Evolutionary conservation across 2,888 invertebrate species (phyloP), one percentile per base, ranked within the genome.

Genomic region (Trilocha varians): DNA sequence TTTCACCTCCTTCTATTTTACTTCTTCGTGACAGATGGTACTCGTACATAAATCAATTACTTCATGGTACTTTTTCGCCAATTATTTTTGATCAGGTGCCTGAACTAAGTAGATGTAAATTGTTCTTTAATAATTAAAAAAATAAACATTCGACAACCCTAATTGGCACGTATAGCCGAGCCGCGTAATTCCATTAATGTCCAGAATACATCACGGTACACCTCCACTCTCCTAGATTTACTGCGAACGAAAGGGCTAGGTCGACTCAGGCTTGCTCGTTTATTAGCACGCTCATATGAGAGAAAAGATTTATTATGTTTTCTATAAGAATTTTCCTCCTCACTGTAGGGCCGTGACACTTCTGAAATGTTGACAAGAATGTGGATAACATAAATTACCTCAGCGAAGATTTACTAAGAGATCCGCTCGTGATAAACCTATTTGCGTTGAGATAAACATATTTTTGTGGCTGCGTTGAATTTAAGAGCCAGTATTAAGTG

Each of bases 131-230:
- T n/a, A n/a, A n/a, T n/a, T n/a, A n/a, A 9, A 25, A 6, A 25
- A 25, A 25, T 25, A 25, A 9, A 25, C 11, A 11, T 25, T 25
- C 25, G 25, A 25, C 25, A 25, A 25, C 25, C 25, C 25, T 25
- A 66, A 67, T 64, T 67, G 59, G 62, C 62, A 64, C 64, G 63
- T 65, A 70, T 66, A 59, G 64, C 57, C 54, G 53, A 55, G 57
- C 67, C 59, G 64, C 65, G 71, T 75, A 75, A 77, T 76, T 72
- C 75, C 70, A 70, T 75, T 78, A 77, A 74, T 71, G 74, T 70
- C 58, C 58, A 50, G 64, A 64, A 77, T 78, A 76, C 72, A 76
- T 78, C 78, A 78, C 69, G 53, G 53, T 52, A 48, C 57, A 54
- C 52, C 57, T 57, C 47, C 53, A 52, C 58, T 59, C 49, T 50